Conservation (phyloP, 2,888 invertebrate genomes). For the Strigamia maritima region DNA sequence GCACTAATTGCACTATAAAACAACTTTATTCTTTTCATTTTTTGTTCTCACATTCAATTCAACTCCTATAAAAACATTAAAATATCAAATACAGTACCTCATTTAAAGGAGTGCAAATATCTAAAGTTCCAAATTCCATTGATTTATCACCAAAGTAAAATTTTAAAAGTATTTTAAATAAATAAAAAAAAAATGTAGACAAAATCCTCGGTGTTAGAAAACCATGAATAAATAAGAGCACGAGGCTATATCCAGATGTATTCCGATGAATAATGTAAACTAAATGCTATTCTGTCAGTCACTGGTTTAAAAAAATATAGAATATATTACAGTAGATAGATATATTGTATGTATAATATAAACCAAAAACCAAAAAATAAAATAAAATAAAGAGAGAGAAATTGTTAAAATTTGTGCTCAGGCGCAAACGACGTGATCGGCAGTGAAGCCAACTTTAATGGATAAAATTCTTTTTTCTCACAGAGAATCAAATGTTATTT, state of each 20-base stretch:
- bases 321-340: neutral
- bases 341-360: no score
- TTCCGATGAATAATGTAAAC: neutral
- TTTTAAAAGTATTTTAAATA: neutral
- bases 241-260: neutral
- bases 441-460: no score
- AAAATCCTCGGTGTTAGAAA: neutral
- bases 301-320: neutral
- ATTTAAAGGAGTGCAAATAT: no score
- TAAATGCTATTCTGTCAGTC: neutral
- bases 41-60: neutral
- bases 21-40: neutral
- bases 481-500: neutral
- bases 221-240: slow-evolving; percentile 8
- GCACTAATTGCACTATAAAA: slow-evolving; percentile 16
- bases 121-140: neutral
- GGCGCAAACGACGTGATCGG: no score
- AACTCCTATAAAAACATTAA: neutral
- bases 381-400: no score
- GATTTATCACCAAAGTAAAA: neutral
- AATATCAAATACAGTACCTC: neutral
- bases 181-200: neutral
- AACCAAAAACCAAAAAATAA: no score
- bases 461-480: neutral
- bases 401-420: no score